Evolutionary conservation across 2,113 vertebrate species (phyloP), one percentile per base, ranked within the genome.

Genomic region (Parotia lawesii): DNA sequence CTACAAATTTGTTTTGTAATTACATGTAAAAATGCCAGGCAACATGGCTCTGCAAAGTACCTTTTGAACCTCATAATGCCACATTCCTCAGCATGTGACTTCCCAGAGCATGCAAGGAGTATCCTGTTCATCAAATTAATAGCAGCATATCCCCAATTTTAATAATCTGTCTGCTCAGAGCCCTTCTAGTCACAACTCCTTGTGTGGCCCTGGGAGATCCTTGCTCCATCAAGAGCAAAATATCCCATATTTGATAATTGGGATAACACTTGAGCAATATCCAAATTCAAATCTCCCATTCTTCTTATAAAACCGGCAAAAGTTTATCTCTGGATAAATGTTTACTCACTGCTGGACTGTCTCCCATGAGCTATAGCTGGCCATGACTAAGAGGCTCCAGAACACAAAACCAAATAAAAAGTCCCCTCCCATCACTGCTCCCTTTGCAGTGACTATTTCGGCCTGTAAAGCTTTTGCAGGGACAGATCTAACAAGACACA

Each of bases 181-280:
- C 10, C 23, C 7, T 40, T 44, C 29, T 18, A 23, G 16, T 40
- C 27, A 56, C 35, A 57, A 25, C 22, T 88, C n/a, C 19, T 47
- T 27, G 15, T 1, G 0, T 12, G 11, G 44, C 22, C 7, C 33
- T 38, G 29, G 29, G 14, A 74, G 40, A 48, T 57, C 33, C 3
- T 27, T 90, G 28, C 45, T 72, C 29, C 75, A 40, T 9, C 58
- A 65, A 12, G 23, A 61, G 31, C 15, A 19, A 2, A 87, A 82
- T 38, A 84, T 11, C 19, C 35, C 1, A 0, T 12, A 48, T 42
- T 15, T 82, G 40, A 61, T 19, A 28, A n/a, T 0, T 4, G 3
- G 51, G 47, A 23, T 38, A 57, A n/a, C 2, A 38, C 19, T 42
- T 31, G 29, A 87, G 20, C 58, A 66, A 48, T 35, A 70, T 9